phyloP scores from a whole-genome alignment of 2,113 vertebrate genomes.

The Brienomyrus brachyistius region DNA sequence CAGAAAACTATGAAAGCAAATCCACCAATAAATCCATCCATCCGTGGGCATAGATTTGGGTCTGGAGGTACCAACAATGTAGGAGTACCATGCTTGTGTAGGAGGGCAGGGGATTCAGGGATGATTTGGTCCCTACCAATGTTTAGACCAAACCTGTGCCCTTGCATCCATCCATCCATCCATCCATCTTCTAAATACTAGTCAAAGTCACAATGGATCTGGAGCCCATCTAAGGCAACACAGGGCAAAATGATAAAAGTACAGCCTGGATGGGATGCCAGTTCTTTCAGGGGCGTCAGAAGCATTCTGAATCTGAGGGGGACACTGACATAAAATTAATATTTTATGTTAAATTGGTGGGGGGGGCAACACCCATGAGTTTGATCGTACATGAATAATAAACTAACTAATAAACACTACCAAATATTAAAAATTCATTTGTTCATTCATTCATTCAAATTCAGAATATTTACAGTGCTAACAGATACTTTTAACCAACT shows the following conservation, averaged over 20 bases:
- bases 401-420: neutral
- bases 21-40: neutral
- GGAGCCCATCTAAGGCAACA: neutral
- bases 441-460: neutral
- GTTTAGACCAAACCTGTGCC: neutral
- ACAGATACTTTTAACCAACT: neutral
- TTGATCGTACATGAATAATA: neutral
- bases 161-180: neutral
- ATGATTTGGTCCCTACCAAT: neutral
- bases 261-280: neutral
- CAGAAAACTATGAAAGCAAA: neutral
- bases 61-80: neutral
- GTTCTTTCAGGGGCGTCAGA: neutral
- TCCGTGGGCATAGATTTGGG: neutral
- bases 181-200: neutral
- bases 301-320: too few species aligned
- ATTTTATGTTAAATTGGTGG: too few species aligned
- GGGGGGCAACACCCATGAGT: neutral
- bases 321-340: too few species aligned
- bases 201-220: neutral
- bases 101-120: neutral
- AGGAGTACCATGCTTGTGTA: neutral
- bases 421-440: too few species aligned
- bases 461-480: neutral
- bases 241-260: neutral